A percentile compares a stretch with the other conserved stretches of the same genome.
Conservation (phyloP, 2,888 invertebrate species). For the Lasioglossum vierecki region DNA sequence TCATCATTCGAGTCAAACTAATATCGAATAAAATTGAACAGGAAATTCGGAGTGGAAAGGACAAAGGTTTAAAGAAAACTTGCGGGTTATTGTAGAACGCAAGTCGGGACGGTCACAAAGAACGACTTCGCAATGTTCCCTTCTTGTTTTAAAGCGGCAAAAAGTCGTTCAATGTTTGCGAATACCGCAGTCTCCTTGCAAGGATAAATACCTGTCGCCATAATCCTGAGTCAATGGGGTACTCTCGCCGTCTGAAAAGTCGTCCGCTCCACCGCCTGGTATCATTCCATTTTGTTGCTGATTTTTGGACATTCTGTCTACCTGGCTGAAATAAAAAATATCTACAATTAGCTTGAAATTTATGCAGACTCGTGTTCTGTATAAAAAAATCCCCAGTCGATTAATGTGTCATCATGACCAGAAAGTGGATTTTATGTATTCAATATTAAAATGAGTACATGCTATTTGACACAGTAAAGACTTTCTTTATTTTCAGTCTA, state of each 20-base stretch:
- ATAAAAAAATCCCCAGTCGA: no score
- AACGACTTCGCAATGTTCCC: not conserved
- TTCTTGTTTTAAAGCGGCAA: constrained; percentile 6
- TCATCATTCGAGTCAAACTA: not conserved
- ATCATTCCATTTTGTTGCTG: constrained; percentile 87
- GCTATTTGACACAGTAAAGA: no score
- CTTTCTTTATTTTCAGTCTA: no score
- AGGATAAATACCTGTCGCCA: constrained; percentile 91
- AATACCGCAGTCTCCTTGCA: constrained; percentile 20
- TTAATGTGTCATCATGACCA: no score
- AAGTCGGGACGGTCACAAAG: constrained; percentile 13
- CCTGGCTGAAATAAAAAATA: constrained; percentile 10
- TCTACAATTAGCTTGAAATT: not conserved
- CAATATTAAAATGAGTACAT: no score
- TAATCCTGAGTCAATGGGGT: constrained; percentile 95
- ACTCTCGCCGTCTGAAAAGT: constrained; percentile 94
- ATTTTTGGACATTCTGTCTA: constrained; percentile 87
- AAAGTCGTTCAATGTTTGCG: constrained; percentile 14
- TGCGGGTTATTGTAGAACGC: constrained; percentile 22
- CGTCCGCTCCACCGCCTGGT: constrained; percentile 85
- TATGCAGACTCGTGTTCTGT: no score
- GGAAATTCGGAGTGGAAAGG: not conserved
- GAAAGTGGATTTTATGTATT: no score
- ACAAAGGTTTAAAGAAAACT: not conserved
- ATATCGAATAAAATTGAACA: not conserved